A percentile compares a stretch with the other conserved stretches of the same genome.
Conservation (phyloP, 2,888 invertebrate genomes). For the Protophormia terraenovae region DNA sequence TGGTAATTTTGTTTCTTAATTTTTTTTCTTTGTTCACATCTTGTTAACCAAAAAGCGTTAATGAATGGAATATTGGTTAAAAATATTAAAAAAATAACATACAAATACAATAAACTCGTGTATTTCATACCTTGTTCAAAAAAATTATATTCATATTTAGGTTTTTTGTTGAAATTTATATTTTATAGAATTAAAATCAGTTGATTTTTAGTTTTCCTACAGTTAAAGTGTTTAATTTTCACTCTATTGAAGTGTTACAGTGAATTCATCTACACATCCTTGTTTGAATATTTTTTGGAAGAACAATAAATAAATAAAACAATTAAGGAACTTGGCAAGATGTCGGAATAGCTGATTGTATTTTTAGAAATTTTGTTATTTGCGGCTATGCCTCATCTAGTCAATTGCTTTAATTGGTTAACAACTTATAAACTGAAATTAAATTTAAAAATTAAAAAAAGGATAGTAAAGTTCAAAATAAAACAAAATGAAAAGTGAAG, state of each 20-base stretch:
- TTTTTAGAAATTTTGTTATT: slow-evolving; percentile 68
- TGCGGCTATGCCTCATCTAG: slow-evolving; percentile 81
- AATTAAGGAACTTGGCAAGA: slow-evolving; percentile 80
- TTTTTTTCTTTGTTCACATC: slow-evolving; percentile 29
- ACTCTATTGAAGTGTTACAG: background rate
- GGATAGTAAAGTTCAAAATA: too few relatives aligned
- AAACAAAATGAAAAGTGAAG: too few relatives aligned
- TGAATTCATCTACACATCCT: background rate
- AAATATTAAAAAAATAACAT: background rate
- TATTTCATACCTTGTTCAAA: background rate
- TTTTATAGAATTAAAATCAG: slow-evolving; percentile 55
- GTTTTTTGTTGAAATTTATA: slow-evolving; percentile 33
- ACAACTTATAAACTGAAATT: slow-evolving; percentile 56
- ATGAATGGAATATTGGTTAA: slow-evolving; percentile 56
- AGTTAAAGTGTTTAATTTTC: slow-evolving; percentile 49
- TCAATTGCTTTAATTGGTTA: slow-evolving; percentile 78
- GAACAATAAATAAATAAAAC: slow-evolving; percentile 51
- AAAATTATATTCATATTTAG: slow-evolving; percentile 1
- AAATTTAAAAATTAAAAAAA: too few relatives aligned
- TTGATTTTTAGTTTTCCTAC: slow-evolving; percentile 51
- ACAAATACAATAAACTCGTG: background rate
- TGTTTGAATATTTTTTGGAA: background rate
- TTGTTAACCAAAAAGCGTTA: slow-evolving; percentile 66
- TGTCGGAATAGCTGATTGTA: slow-evolving; percentile 81
- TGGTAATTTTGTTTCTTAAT: slow-evolving; percentile 50